These are phyloP conservation scores for Tupaia chinensis DNA, from an alignment of 2,113 vertebrate species.

Conservation along the genomic window DNA sequence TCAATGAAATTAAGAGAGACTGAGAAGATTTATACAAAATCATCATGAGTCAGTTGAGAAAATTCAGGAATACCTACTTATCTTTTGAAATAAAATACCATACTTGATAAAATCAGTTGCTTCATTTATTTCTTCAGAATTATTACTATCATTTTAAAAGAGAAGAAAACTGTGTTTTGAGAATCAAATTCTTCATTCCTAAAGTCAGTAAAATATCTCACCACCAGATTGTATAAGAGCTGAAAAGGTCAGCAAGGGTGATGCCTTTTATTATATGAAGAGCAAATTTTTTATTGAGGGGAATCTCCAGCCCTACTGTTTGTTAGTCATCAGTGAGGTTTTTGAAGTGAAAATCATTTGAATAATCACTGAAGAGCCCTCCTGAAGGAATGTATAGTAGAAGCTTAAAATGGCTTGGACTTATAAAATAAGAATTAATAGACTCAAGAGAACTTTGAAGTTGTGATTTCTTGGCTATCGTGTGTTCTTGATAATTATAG, in stretches of 20 bases:
- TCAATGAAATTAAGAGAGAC: conserved; percentile 19
- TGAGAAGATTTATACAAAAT: conserved; percentile 2
- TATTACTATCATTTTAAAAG: neutral
- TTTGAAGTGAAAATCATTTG: conserved; percentile 6
- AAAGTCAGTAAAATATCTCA: neutral
- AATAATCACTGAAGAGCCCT: neutral
- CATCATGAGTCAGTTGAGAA: neutral
- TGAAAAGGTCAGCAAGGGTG: neutral
- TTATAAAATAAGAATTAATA: neutral
- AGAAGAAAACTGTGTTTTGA: neutral
- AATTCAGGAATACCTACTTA: neutral
- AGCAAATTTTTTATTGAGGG: neutral
- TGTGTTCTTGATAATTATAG: neutral
- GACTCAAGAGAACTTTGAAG: neutral
- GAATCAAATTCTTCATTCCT: neutral
- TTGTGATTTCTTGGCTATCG: neutral
- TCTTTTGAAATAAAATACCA: conserved; percentile 32
- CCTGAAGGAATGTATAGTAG: neutral
- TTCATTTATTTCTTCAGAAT: conserved; percentile 13
- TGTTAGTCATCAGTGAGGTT: neutral
- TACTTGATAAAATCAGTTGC: neutral
- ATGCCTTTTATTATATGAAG: conserved; percentile 22
- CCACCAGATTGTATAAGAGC: neutral
- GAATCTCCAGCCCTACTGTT: neutral
- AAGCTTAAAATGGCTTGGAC: conserved; percentile 11